Base-by-base conservation (phyloP, 1,140 invertebrate species). In the Mamestra configurata region DNA sequence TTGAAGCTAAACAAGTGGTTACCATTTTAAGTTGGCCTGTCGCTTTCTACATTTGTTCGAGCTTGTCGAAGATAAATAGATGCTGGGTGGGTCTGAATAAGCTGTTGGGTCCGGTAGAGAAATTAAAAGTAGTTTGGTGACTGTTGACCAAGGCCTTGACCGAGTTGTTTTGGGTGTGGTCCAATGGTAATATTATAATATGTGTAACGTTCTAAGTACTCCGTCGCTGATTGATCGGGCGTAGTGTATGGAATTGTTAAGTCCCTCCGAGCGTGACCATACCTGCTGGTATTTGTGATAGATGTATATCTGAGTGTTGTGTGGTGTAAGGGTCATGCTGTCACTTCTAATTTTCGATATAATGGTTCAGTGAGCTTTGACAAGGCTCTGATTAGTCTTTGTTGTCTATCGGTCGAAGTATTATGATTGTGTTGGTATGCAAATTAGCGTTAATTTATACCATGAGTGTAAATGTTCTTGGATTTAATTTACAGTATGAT, bases 71-170 rank as follows among this genome's bases (percentile, higher is more conserved):
- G 4, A 31, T 49, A 6, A 15, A 71, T n/a, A 53, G 49, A 24
- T 11, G 53, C 72, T 46, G 0, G 6, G 37, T 24, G 51, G 79
- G 55, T 82, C 78, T 53, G 10, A 5, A 37, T 75, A 75, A 61
- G 77, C n/a, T 85, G 80, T 82, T 64, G 73, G 24, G 22, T 27
- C 11, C 13, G 8, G 15, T 66, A 82, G 81, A 82, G 87, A 88
- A 86, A 88, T 88, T 84, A 88, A 88, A 88, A 89, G 82, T 84
- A 77, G 80, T 84, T 72, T 82, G 73, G 77, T 79, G 79, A 55
- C 70, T 55, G 51, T 77, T 78, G 84, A 85, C 82, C 82, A 82
- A 70, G 87, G 88, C 90, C 90, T 92, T 92, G 90, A 85, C 90
- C 89, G 79, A 85, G 66, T 84, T 87, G 61, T 35, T 53, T 70